Conservation (phyloP, 1,140 invertebrate species). For the Saccostrea echinata region DNA sequence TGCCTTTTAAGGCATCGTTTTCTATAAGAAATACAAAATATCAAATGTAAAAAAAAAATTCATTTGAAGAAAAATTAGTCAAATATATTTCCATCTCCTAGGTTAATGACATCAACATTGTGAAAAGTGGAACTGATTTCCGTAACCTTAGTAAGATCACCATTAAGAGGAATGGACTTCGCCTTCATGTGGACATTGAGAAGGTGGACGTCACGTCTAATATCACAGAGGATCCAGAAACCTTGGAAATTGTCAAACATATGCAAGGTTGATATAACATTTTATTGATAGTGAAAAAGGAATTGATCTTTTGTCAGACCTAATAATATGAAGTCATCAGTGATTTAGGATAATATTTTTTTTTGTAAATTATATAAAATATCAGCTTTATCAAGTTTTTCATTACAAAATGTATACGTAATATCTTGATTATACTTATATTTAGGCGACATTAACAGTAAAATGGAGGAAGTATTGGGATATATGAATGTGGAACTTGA, state of each 20-base stretch:
- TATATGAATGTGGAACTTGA: conserved; percentile 90
- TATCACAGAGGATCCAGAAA: conserved; percentile 86
- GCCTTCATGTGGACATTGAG: conserved; percentile 85
- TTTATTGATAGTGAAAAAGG: too few relatives aligned
- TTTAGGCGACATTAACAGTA: conserved; percentile 87
- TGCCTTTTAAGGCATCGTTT: too few relatives aligned
- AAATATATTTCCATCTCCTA: conserved; percentile 70
- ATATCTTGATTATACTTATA: conserved; percentile 32
- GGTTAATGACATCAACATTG: conserved; percentile 90
- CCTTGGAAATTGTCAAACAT: conserved; percentile 87
- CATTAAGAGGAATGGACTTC: conserved; percentile 81
- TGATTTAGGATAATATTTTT: too few relatives aligned
- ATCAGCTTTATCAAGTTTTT: neutral
- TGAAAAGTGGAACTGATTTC: conserved; percentile 96
- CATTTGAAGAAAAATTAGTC: neutral
- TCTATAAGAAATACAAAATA: too few relatives aligned
- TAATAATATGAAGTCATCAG: too few relatives aligned
- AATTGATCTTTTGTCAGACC: too few relatives aligned
- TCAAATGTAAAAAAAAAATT: too few relatives aligned
- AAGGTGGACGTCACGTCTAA: conserved; percentile 87
- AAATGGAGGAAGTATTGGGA: conserved; percentile 91
- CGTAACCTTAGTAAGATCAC: conserved; percentile 90
- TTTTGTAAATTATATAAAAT: too few relatives aligned
- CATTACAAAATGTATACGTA: neutral
- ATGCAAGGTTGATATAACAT: conserved; percentile 83